These are phyloP conservation scores for Leptinotarsa tumamoca DNA, from an alignment of 2,888 invertebrate genomes.

Conservation along the genomic window DNA sequence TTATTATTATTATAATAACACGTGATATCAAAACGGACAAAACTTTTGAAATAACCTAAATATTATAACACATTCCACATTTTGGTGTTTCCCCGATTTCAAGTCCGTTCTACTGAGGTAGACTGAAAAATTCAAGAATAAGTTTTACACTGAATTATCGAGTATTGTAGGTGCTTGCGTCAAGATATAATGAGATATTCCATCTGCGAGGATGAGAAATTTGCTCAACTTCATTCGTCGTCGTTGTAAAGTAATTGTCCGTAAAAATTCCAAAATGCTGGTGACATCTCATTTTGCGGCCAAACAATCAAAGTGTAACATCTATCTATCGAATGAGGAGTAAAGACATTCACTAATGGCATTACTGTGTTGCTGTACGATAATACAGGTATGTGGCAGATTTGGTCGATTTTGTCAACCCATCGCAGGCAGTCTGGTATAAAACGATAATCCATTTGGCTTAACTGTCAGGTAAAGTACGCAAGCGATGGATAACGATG, in stretches of 20 bases:
- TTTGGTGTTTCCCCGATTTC: not conserved
- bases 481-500: conserved; percentile 56
- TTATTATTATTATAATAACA: too few species aligned
- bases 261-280: conserved; percentile 44
- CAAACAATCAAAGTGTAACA: conserved; percentile 30
- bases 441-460: conserved; percentile 44
- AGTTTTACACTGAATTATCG: conserved; percentile 25
- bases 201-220: not conserved
- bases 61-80: not conserved
- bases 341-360: conserved; percentile 63
- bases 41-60: not conserved
- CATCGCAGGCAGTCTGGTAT: conserved; percentile 58
- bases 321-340: conserved; percentile 30
- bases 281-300: conserved; percentile 58
- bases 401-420: conserved; percentile 57
- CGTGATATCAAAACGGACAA: too few species aligned
- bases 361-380: conserved; percentile 65
- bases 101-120: not conserved
- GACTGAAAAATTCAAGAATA: not conserved
- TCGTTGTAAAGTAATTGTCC: conserved; percentile 9
- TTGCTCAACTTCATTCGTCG: conserved; percentile 1
- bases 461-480: conserved; percentile 64
- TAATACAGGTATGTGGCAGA: conserved; percentile 65
- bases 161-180: conserved; percentile 33
- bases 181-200: not conserved